Evolutionary conservation across 2,888 invertebrate species (phyloP), one percentile per base, ranked within the genome.

Genomic region (Actias luna): DNA sequence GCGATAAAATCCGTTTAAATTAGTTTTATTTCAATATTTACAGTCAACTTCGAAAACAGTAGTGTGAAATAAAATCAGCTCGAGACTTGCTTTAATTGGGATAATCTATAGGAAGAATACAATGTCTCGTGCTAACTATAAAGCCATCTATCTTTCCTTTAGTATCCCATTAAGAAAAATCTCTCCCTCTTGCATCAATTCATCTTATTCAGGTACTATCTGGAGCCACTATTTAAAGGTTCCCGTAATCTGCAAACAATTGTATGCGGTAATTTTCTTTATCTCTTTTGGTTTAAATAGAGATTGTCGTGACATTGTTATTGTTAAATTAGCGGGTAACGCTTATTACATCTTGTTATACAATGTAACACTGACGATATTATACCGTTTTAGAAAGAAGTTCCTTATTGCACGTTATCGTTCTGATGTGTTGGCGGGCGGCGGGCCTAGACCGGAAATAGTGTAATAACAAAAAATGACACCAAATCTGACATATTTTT

Each of bases 151-250:
- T 55, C 55, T 55, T 55, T 27, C 29, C 29, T 55, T 16, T 7
- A 16, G 5, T 29, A 29, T 29, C 16, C 29, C 55, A 16, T 29
- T 46, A 46, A 22, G 16, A 16, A 55, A 29, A 55, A n/a, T 29
- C 29, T 55, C 55, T 55, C 55, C 29, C 55, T 55, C 29, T 55
- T 29, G 55, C 16, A 27, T 55, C 16, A n/a, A 60, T 60, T 60
- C 50, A 60, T 50, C 60, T 60, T 60, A 33, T 60, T 60, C 50
- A 18, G 5, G 50, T 33, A 31, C 18, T 60, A 60, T 60, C 50
- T 60, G 22, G 14, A 57, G 33, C 58, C 29, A 55, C 29, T 55
- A 29, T n/a, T 55, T 55, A 29, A 55, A 55, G 29, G 55, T n/a
- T n/a, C 29, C 29, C 29, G 29, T 16, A 29, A 55, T 55, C n/a